Evolutionary conservation across 2,113 vertebrate species (phyloP).

Genomic region (Burhinus bistriatus): DNA sequence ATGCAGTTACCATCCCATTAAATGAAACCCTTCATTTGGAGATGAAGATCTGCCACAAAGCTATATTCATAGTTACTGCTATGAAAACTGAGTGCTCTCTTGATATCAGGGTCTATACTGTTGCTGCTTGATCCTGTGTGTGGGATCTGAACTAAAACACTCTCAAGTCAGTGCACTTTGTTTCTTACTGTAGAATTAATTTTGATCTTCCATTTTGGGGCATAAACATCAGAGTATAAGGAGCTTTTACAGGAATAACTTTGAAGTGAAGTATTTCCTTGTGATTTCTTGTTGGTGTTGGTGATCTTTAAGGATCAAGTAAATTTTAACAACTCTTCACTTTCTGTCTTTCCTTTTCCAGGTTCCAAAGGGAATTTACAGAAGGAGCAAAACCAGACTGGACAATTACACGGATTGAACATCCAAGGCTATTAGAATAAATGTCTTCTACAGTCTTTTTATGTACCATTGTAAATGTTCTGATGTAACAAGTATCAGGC

Average conservation of each 20-base stretch:
- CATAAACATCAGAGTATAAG: not conserved
- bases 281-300: not conserved
- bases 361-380: constrained; percentile 95
- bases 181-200: not conserved
- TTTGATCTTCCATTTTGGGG: not conserved
- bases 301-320: not conserved
- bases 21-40: not conserved
- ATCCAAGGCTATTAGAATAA: constrained; percentile 88
- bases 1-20: not conserved
- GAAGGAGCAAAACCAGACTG: constrained; percentile 90
- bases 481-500: constrained; percentile 9
- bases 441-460: constrained; percentile 35
- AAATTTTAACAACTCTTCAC: not conserved
- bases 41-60: not conserved
- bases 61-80: not conserved
- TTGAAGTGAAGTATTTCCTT: not conserved
- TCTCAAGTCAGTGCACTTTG: not conserved
- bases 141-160: not conserved
- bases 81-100: not conserved
- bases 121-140: not conserved
- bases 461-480: constrained; percentile 20
- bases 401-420: constrained; percentile 91
- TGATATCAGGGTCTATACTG: not conserved
- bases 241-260: not conserved
- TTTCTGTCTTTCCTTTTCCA: constrained; percentile 45